phyloP scores from a whole-genome alignment of 2,113 vertebrate species.

The Piprites chloris region DNA sequence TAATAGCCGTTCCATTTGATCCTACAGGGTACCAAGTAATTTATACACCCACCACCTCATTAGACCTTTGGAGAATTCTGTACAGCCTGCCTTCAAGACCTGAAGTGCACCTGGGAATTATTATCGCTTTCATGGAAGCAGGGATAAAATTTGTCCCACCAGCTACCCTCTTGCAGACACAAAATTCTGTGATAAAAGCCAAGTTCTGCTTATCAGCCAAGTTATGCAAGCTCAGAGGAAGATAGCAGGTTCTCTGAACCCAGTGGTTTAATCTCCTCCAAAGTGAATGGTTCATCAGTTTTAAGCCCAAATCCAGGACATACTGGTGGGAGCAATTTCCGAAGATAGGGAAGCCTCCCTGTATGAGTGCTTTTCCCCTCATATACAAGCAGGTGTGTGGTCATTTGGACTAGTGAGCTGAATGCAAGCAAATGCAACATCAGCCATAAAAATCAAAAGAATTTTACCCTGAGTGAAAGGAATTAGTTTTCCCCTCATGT shows the following conservation, averaged over 20 bases:
- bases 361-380: neutral
- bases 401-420: neutral
- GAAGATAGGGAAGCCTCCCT: neutral
- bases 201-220: neutral
- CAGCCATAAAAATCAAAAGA: neutral
- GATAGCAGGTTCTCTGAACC: neutral
- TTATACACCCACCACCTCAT: neutral
- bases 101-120: neutral
- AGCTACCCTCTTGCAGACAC: neutral
- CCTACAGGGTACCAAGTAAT: neutral
- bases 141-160: neutral
- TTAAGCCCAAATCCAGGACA: neutral
- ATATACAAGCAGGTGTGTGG: neutral
- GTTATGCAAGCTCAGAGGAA: neutral
- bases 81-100: neutral
- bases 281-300: neutral
- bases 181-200: neutral
- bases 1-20: neutral
- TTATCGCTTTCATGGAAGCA: neutral
- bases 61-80: neutral
- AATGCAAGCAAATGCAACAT: neutral
- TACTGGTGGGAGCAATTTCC: neutral
- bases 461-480: neutral
- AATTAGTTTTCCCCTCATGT: neutral
- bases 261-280: neutral